Conservation (phyloP, 2,113 vertebrate species). For the Gymnarchus niloticus region DNA sequence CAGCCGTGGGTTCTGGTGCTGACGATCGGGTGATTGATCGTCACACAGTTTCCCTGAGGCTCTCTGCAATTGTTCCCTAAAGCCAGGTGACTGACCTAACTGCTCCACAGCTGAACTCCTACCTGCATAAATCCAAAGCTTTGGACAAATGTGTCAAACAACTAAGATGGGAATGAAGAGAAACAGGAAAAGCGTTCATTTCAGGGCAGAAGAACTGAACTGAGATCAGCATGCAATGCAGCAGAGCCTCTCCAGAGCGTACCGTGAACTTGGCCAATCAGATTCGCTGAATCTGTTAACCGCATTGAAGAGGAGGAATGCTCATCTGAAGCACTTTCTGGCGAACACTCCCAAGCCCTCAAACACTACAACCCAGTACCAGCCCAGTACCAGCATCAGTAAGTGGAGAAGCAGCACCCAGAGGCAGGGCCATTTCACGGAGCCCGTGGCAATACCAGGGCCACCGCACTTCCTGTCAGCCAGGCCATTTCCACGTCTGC, state of each 20-base stretch:
- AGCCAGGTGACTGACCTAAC: neutral
- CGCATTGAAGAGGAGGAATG: conserved; percentile 1
- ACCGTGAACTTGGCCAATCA: neutral
- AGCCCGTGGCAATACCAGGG: no score
- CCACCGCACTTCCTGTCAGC: no score
- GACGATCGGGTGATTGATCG: no score
- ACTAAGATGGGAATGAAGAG: neutral
- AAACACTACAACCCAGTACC: neutral
- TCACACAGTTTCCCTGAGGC: no score
- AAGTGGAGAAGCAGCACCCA: neutral
- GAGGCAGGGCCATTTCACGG: no score
- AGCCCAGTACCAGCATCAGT: neutral
- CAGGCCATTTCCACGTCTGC: no score
- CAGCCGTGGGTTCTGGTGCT: no score
- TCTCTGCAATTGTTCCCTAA: no score
- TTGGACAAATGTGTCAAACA: neutral
- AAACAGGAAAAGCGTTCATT: neutral
- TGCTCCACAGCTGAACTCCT: neutral
- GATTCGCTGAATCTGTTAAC: conserved; percentile 16
- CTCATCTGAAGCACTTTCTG: conserved; percentile 16
- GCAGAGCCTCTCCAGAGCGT: no score
- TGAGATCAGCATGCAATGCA: neutral
- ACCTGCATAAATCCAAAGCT: no score
- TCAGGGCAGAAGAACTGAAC: no score
- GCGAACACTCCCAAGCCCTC: conserved; percentile 8